Conservation (phyloP, 2,797 vertebrate genomes). For the Diplodus puntazzo region DNA sequence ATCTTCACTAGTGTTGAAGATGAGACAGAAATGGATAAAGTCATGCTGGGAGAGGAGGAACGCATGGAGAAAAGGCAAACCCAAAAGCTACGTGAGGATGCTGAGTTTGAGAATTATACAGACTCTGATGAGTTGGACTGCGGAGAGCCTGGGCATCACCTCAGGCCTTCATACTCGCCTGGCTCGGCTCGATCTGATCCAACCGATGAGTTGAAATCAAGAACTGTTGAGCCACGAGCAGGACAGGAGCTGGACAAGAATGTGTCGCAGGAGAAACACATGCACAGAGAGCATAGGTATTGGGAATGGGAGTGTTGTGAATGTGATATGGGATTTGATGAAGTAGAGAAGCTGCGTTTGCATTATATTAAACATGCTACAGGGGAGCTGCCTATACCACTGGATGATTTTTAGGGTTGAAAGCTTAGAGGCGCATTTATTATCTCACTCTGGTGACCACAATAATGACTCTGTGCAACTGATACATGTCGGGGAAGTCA, state of each 20-base stretch:
- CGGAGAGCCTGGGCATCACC: conserved; percentile 41
- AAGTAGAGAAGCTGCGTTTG: conserved; percentile 73
- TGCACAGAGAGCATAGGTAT: conserved; percentile 38
- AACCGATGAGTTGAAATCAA: neutral
- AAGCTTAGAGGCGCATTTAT: neutral
- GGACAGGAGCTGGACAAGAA: neutral
- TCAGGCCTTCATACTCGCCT: neutral
- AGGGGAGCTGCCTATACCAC: conserved; percentile 75
- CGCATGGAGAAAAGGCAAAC: neutral
- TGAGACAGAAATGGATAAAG: neutral
- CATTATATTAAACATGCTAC: conserved; percentile 84
- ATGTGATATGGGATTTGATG: conserved; percentile 79
- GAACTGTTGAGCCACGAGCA: neutral
- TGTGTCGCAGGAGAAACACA: neutral
- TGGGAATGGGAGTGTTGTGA: conserved; percentile 80
- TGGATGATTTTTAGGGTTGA: conserved; percentile 29
- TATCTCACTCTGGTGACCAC: neutral
- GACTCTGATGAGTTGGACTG: conserved; percentile 53
- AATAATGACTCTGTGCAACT: neutral
- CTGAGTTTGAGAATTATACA: neutral
- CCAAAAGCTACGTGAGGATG: neutral
- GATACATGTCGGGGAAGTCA: neutral
- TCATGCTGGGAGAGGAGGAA: neutral
- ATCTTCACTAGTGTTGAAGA: conserved; percentile 12
- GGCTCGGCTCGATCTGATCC: neutral